A percentile compares a stretch with the other conserved stretches of the same genome.
phyloP scores from a whole-genome alignment of 2,113 vertebrate genomes.

The Myiagra hebetior region DNA sequence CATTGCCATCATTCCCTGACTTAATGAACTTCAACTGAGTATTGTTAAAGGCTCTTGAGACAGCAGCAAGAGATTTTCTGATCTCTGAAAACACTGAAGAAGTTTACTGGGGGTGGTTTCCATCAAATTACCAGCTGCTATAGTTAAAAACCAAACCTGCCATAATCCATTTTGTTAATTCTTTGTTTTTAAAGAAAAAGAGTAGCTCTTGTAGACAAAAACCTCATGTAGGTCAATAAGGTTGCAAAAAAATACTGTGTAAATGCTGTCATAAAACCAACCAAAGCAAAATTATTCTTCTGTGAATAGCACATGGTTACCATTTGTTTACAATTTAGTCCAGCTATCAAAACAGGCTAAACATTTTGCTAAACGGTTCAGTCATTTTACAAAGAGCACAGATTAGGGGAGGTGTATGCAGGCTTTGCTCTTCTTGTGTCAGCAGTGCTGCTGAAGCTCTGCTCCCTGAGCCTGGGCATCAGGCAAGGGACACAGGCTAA shows the following conservation, averaged over 20 bases:
- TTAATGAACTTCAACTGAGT: background rate
- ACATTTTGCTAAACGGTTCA: slow-evolving; percentile 17
- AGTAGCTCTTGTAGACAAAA: background rate
- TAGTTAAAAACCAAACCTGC: background rate
- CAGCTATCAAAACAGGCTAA: slow-evolving; percentile 51
- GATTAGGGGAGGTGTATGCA: background rate
- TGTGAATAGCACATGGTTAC: background rate
- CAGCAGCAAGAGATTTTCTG: background rate
- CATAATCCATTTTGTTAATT: background rate
- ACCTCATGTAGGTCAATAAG: slow-evolving; percentile 8
- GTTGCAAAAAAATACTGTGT: slow-evolving; percentile 16
- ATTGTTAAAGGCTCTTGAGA: background rate
- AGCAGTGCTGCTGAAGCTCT: background rate
- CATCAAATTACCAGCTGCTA: background rate
- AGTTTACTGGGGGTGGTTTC: background rate
- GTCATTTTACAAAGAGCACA: background rate
- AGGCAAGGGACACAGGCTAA: background rate
- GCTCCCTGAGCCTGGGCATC: background rate
- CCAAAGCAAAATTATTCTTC: slow-evolving; percentile 7
- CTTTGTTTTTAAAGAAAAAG: background rate
- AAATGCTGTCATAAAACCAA: slow-evolving; percentile 42
- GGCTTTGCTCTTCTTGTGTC: background rate
- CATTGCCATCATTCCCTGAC: background rate
- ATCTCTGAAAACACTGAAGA: background rate
- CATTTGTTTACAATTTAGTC: slow-evolving; percentile 45